phyloP scores from a whole-genome alignment of 2,113 vertebrate species.

The Ivindomyrus marchei region DNA sequence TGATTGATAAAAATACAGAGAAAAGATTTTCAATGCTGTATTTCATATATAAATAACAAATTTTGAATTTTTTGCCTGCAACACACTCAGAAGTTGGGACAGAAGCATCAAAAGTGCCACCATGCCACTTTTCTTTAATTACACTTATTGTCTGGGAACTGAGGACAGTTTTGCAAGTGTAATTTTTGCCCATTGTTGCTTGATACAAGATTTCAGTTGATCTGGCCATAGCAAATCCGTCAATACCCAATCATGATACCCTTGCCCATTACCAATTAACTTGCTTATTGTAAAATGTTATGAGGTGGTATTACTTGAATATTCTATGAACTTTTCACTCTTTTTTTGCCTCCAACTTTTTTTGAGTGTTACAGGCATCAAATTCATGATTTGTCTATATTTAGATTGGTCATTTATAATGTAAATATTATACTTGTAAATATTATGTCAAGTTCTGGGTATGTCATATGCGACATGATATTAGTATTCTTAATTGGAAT shows the following conservation, averaged over 20 bases:
- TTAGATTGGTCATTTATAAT: not conserved
- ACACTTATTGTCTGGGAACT: not conserved
- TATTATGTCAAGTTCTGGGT: not conserved
- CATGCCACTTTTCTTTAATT: not conserved
- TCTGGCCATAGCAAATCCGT: not conserved
- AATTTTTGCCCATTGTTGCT: not conserved
- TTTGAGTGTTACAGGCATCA: not conserved
- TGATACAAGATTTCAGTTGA: not conserved
- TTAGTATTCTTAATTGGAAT: not conserved
- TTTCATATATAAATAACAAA: not conserved
- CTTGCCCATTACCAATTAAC: not conserved
- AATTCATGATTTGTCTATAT: not conserved
- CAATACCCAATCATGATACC: not conserved
- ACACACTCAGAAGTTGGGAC: not conserved
- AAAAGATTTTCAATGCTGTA: not conserved
- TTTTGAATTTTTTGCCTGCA: not conserved
- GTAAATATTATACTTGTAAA: not conserved
- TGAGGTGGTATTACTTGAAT: not conserved
- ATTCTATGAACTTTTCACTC: not conserved
- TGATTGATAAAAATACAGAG: not conserved
- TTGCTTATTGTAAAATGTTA: not conserved
- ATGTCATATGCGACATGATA: not conserved
- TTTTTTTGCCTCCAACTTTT: not conserved
- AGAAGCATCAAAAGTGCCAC: not conserved
- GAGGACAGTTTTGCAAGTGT: not conserved